phyloP scores from a whole-genome alignment of 2,888 invertebrate genomes.

The Tipula vernalis region DNA sequence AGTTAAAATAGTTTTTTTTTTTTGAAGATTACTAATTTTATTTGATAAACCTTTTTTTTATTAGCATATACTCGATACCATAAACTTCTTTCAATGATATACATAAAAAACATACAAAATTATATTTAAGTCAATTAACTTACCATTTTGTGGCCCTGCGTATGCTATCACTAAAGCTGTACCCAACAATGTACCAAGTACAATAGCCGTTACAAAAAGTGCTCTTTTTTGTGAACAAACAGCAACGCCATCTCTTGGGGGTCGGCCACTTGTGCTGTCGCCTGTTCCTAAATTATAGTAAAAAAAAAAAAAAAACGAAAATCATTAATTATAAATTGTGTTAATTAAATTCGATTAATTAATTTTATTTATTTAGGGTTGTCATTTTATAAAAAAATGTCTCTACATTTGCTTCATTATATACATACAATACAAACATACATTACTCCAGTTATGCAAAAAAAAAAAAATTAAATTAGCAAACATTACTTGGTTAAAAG shows the following conservation, averaged over 20 bases:
- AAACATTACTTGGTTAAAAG: too few species aligned
- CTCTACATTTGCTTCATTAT: not conserved
- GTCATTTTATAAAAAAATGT: not conserved
- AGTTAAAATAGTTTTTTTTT: not conserved
- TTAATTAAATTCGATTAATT: not conserved
- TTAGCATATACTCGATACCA: not conserved
- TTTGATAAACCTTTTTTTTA: not conserved
- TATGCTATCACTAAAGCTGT: conserved; percentile 82
- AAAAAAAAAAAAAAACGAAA: conserved; percentile 21
- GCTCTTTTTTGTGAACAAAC: conserved; percentile 81
- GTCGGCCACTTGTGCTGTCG: conserved; percentile 34
- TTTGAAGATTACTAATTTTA: not conserved
- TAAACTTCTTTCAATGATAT: not conserved
- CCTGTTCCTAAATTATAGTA: conserved; percentile 24
- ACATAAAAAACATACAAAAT: not conserved
- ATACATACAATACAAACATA: too few species aligned
- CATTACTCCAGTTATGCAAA: too few species aligned
- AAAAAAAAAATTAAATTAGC: too few species aligned
- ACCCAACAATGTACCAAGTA: conserved; percentile 66
- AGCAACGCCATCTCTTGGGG: conserved; percentile 50
- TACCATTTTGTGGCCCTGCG: conserved; percentile 76
- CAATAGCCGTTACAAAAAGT: conserved; percentile 63
- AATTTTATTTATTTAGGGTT: not conserved
- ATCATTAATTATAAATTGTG: not conserved
- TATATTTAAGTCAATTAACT: conserved; percentile 22